Percentiles rank a stretch among this genome's conserved stretches.
phyloP scores from a whole-genome alignment of 2,113 vertebrate species.

The Xiphorhynchus elegans region DNA sequence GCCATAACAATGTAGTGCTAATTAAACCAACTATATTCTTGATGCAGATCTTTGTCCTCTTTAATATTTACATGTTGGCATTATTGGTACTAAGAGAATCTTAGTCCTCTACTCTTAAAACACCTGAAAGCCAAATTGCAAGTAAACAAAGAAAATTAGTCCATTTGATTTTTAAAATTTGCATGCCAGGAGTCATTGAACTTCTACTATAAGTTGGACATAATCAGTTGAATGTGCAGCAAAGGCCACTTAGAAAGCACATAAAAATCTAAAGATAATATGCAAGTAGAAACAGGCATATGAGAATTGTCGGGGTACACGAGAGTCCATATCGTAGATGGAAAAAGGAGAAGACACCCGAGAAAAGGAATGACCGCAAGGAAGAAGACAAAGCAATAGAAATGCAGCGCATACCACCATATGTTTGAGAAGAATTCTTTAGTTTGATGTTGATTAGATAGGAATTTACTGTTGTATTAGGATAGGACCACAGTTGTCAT shows the following conservation, averaged over 20 bases:
- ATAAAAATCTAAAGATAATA: neutral
- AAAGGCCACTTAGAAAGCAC: neutral
- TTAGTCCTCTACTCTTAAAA: neutral
- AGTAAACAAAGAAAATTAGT: neutral
- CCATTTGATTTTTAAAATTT: neutral
- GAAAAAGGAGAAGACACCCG: too few species aligned
- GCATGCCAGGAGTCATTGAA: neutral
- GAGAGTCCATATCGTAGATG: too few species aligned
- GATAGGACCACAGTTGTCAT: too few species aligned
- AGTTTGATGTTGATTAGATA: too few species aligned
- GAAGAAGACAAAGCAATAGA: too few species aligned
- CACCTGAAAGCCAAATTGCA: neutral
- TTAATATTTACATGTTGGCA: neutral
- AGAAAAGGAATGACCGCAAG: too few species aligned
- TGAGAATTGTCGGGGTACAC: too few species aligned
- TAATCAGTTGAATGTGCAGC: neutral
- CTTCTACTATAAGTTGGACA: neutral
- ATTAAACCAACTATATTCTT: neutral
- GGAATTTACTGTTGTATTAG: too few species aligned
- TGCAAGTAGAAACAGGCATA: neutral
- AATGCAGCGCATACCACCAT: too few species aligned
- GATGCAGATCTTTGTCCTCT: neutral
- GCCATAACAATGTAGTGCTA: neutral
- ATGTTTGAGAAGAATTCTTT: too few species aligned
- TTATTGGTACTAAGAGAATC: neutral